Base-by-base conservation (phyloP, 2,888 invertebrate species). In the Rhimphoctona megacephalus region DNA sequence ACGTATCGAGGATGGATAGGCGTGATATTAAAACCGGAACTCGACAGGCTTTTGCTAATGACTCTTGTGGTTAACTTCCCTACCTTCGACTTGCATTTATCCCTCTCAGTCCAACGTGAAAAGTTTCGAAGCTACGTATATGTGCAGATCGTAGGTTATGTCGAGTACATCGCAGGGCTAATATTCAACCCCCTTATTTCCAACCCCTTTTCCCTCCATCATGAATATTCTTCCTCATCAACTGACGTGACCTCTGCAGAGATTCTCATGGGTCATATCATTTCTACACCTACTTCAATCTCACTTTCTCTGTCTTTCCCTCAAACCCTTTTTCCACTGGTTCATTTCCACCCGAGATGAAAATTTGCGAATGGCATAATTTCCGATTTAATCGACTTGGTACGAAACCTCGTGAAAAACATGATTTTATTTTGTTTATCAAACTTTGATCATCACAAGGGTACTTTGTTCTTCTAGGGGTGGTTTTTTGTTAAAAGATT, bases 11-110 rank as follows among this genome's bases (percentile, higher is more conserved):
- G 73, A 81, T 64, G 49, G 49, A 70, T 77, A 73, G 52, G 82
- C 82, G 73, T 73, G 49, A 85, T 85, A 85, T 85, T 85, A 85
- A 64, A 81, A 85, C 78, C 79, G 52, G 74, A 82, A 85, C 69
- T 82, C 67, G 61, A 67, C 30, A 46, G 82, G 82, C 73, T 81
- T 73, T 81, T 49, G 78, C 82, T 85, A 85, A 85, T 85, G 85
- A 85, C 85, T 85, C 85, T 66, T 57, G 73, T 43, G 77, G 82
- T 70, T 76, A 64, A 85, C 79, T 85, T 83, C 64, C 64, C 57
- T 72, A 43, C 52, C 52, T 78, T 52, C 70, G 78, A 54, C 72
- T 79, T 52, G 43, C 64, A 43, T 79, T 82, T 69, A 17, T 70
- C 80, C 54, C 22, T 57, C 43, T 22, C 46, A 0, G 14, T 36